Conservation (phyloP, 2,888 invertebrate genomes). For the Harpalus rubripes region DNA sequence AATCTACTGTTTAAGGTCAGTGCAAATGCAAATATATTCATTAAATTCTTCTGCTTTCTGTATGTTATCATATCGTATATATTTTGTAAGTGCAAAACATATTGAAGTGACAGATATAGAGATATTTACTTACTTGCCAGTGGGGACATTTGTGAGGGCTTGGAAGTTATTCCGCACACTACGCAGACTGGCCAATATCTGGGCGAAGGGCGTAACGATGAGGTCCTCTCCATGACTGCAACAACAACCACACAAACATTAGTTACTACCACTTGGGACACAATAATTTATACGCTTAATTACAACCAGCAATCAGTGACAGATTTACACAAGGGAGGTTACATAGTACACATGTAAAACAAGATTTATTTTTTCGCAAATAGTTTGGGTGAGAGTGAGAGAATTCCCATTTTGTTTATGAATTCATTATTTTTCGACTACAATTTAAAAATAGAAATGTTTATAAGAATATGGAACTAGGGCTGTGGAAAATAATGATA, state of each 20-base stretch:
- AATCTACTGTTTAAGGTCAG: too few species aligned
- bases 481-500: too few species aligned
- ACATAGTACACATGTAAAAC: background rate
- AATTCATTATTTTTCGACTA: too few species aligned
- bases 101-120: too few species aligned
- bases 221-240: constrained; percentile 97
- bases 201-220: constrained; percentile 99
- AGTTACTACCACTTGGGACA: constrained; percentile 3
- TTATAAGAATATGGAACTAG: too few species aligned
- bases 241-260: constrained; percentile 68
- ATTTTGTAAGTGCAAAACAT: too few species aligned
- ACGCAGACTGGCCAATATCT: constrained; percentile 98
- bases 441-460: too few species aligned
- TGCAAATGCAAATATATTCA: too few species aligned
- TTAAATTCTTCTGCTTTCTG: too few species aligned
- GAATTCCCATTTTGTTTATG: too few species aligned
- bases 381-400: too few species aligned
- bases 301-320: background rate
- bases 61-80: too few species aligned
- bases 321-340: background rate
- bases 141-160: constrained; percentile 96
- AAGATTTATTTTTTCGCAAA: background rate
- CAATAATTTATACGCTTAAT: constrained; percentile 12
- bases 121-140: constrained; percentile 87
- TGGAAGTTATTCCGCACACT: constrained; percentile 99